A percentile compares a stretch with the other conserved stretches of the same genome.
phyloP scores from a whole-genome alignment of 2,113 vertebrate species.

The Mesembrinibis cayennensis region DNA sequence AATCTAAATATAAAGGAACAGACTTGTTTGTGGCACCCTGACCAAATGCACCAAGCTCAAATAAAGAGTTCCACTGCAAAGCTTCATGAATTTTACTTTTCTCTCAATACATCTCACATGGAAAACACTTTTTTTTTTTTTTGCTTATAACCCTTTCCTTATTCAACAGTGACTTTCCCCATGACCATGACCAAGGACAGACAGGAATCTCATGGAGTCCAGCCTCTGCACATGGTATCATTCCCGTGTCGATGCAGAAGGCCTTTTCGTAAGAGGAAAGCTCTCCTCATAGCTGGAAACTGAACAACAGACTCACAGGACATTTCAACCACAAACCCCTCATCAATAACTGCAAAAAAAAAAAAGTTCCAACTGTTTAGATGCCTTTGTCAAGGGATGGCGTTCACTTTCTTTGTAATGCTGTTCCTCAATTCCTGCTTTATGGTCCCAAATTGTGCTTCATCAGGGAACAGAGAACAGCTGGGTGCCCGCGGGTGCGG shows the following conservation, averaged over 20 bases:
- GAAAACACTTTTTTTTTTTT: not conserved
- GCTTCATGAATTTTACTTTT: not conserved
- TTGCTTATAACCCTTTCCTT: not conserved
- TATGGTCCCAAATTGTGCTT: not conserved
- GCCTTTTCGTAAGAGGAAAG: not conserved
- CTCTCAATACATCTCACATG: not conserved
- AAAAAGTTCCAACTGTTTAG: not conserved
- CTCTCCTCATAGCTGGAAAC: not conserved
- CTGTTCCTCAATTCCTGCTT: not conserved
- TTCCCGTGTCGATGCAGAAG: fast-evolving
- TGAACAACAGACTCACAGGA: not conserved
- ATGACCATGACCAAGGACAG: not conserved
- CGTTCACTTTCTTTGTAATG: not conserved
- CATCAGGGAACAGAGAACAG: not conserved
- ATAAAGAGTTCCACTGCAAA: not conserved
- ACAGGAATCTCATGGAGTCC: not conserved
- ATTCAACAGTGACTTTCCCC: not conserved
- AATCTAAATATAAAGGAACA: not conserved
- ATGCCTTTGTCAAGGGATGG: not conserved
- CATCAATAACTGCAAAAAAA: not conserved
- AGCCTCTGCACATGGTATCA: not conserved
- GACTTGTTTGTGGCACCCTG: too few species aligned
- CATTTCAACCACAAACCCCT: not conserved
- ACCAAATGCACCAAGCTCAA: not conserved
- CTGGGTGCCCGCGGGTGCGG: not conserved